A percentile compares a stretch with the other conserved stretches of the same genome.
Evolutionary conservation across 2,797 vertebrate species (phyloP).

Genomic region (Halcyon smyrnensis): DNA sequence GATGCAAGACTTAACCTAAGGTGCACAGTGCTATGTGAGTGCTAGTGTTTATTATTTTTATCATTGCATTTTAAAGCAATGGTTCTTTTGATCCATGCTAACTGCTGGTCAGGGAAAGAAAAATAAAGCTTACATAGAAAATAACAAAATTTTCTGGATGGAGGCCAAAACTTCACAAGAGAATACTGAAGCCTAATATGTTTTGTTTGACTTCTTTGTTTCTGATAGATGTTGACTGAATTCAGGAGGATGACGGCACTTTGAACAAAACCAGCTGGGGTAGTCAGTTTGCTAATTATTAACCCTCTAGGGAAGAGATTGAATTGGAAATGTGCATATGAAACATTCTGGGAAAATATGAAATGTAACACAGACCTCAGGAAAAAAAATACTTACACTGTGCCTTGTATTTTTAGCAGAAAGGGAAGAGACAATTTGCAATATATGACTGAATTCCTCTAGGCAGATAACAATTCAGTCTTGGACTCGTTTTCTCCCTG

Average conservation of each 20-base stretch:
- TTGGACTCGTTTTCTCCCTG: neutral
- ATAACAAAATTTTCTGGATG: constrained; percentile 55
- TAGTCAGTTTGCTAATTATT: constrained; percentile 59
- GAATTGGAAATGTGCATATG: constrained; percentile 39
- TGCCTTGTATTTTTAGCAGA: neutral
- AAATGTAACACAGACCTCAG: neutral
- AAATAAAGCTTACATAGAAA: constrained; percentile 53
- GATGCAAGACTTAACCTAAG: neutral
- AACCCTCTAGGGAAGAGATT: constrained; percentile 34
- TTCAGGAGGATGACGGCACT: constrained; percentile 51
- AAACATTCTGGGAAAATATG: constrained; percentile 36
- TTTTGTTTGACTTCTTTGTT: constrained; percentile 72
- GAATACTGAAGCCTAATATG: constrained; percentile 42
- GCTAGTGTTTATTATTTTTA: constrained; percentile 20
- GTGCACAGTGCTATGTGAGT: neutral
- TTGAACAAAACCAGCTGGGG: constrained; percentile 54
- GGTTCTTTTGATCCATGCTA: constrained; percentile 30
- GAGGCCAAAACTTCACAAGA: constrained; percentile 38
- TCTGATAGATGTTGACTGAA: constrained; percentile 62
- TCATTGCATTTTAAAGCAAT: constrained; percentile 15
- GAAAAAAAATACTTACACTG: neutral
- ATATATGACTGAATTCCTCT: neutral
- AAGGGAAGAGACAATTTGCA: neutral
- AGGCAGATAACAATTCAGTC: neutral
- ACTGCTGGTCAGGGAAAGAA: constrained; percentile 14